These are phyloP conservation scores for Amorpha juglandis DNA, from an alignment of 2,888 invertebrate genomes.

Conservation along the genomic window DNA sequence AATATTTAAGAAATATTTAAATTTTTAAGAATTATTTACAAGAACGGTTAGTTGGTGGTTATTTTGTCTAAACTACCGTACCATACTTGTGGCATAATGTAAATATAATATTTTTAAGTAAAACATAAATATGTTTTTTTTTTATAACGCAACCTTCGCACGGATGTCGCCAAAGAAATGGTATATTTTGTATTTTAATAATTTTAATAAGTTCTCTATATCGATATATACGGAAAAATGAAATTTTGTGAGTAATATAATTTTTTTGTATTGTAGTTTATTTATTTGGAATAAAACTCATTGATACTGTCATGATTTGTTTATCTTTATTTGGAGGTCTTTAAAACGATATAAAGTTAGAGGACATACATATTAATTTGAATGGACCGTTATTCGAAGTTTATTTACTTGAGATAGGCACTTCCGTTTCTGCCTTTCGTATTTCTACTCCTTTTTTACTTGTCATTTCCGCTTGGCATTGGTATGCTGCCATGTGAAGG, in stretches of 20 bases:
- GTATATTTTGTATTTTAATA: conserved; percentile 42
- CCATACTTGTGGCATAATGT: not conserved
- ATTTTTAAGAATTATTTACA: not conserved
- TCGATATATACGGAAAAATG: conserved; percentile 44
- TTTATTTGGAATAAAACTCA: conserved; percentile 74
- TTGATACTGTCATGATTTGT: conserved; percentile 37
- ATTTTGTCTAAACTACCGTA: not conserved
- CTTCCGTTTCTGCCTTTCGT: too few relatives aligned
- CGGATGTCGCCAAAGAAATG: conserved; percentile 49
- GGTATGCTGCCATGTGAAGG: too few relatives aligned
- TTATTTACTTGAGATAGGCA: too few relatives aligned
- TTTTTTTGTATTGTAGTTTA: conserved; percentile 64
- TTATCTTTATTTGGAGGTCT: conserved; percentile 33
- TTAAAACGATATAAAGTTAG: too few relatives aligned
- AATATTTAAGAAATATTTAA: too few relatives aligned
- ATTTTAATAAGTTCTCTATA: conserved; percentile 49
- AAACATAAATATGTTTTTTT: not conserved
- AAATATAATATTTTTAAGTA: conserved; percentile 14
- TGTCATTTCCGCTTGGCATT: too few relatives aligned
- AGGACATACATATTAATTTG: too few relatives aligned
- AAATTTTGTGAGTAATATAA: conserved; percentile 55
- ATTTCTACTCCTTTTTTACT: too few relatives aligned
- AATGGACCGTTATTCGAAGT: too few relatives aligned
- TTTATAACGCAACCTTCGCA: conserved; percentile 29
- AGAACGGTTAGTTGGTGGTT: not conserved